Evolutionary conservation across 2,113 vertebrate species (phyloP), one percentile per base, ranked within the genome.

Genomic region (Rhipidura dahli): DNA sequence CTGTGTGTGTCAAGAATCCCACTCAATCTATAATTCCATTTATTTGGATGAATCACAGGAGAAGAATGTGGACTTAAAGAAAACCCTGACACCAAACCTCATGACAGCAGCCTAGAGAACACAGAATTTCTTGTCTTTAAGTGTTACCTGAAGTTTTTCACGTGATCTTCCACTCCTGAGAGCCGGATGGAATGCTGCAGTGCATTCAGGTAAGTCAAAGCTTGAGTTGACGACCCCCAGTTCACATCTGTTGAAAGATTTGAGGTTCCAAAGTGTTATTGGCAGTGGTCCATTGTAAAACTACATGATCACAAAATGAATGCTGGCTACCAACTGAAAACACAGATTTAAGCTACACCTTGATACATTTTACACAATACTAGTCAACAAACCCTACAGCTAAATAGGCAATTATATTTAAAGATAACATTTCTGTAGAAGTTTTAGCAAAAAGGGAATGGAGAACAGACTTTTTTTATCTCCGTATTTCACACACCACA

Each of bases 221-320:
- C 99, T 98, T 99, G 99, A 3, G 99, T 99, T 12, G 99, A 99
- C 3, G 99, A 99, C 44, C 99, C 99, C 99, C 99, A 99, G 97
- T 99, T 99, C 90, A 99, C 99, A 98, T 99, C 99, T 99, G 98
- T 92, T 93, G 57, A 56, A 90, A 95, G 39, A 95, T 37, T 30
- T 12, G 15, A 79, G 39, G 30, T 92, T 85, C 22, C 54, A 56
- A 0, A 11, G 54, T 53, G 30, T 75, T 84, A 72, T 7, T 86
- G 49, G 49, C 15, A 87, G 35, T 2, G 70, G 26, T 56, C 71
- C 4, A 6, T 12, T 37, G 5, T 42, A 70, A 61, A 78, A 65
- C 42, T 13, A 44, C 17, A 8, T 5, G 2, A 66, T 75, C 35
- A 54, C 50, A 82, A 84, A 79, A 60, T 26, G 4, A 53, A 45